Evolutionary conservation across 2,797 vertebrate genomes (phyloP).

Genomic region (Iguana delicatissima): DNA sequence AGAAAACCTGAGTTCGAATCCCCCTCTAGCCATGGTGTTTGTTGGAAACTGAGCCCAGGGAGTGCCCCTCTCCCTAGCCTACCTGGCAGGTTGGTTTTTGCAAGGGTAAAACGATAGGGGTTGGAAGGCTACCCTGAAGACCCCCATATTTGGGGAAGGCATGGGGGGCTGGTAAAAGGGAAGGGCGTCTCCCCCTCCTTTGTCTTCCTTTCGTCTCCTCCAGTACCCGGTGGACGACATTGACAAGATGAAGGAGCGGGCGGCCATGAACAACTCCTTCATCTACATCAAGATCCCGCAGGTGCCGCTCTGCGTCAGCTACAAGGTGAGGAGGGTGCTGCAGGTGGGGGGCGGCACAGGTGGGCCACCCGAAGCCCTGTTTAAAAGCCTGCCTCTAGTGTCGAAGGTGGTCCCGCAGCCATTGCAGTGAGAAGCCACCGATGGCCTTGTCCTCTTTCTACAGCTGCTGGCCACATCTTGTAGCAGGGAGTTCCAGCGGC

Average conservation of each 20-base stretch:
- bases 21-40: too few relatives aligned
- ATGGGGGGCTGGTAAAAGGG: too few relatives aligned
- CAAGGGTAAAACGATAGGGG: too few relatives aligned
- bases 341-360: fast-evolving
- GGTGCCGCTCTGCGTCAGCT: slow-evolving; percentile 98
- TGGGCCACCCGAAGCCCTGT: too few relatives aligned
- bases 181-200: neutral
- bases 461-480: neutral
- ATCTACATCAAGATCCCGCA: slow-evolving; percentile 99
- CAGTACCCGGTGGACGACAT: slow-evolving; percentile 98
- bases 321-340: slow-evolving; percentile 87
- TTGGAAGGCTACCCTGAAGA: too few relatives aligned
- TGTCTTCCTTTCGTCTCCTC: neutral
- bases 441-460: neutral
- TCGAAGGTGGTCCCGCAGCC: too few relatives aligned
- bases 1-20: too few relatives aligned
- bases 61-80: too few relatives aligned
- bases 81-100: too few relatives aligned
- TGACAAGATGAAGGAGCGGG: slow-evolving; percentile 99
- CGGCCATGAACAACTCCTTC: slow-evolving; percentile 99
- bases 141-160: fast-evolving
- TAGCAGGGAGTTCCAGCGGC: neutral
- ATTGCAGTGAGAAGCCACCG: too few relatives aligned
- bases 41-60: too few relatives aligned
- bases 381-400: too few relatives aligned